Evolutionary conservation across 2,797 vertebrate species (phyloP), one percentile per base, ranked within the genome.

Genomic region (Pterois miles): DNA sequence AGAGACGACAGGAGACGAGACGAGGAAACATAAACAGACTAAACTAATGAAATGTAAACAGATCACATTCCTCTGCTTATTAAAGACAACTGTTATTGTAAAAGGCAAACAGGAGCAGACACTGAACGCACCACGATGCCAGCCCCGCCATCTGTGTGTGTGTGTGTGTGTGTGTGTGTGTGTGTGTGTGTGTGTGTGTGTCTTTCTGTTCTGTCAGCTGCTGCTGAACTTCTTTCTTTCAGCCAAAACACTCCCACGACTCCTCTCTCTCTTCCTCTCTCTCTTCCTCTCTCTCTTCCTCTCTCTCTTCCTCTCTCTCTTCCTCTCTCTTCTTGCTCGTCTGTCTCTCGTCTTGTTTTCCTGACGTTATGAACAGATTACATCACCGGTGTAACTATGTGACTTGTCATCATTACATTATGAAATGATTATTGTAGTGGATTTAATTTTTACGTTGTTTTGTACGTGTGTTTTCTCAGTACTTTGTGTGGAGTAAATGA

Each of bases 171-270:
- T 46, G 48, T 58, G 16, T 31, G 16, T 57, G 54, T 31, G 54
- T 53, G 8, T 63, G 18, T 43, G 60, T 43, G 60, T 43, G 67
- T 46, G 23, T 57, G 25, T 74, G 58, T 31, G 54, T 72, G 31
- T 64, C 31, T 77, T 65, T 70, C n/a, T 68, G 63, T 54, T 75
- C 71, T 65, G 36, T 84, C 76, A 82, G 84, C 86, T 80, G 76
- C 62, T 76, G 66, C 31, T 81, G 69, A 79, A 83, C 68, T 64
- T 38, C 0, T 2, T 2, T 63, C 46, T 70, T 43, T 48, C 63
- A 56, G 71, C 48, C 65, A 67, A 68, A 60, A 66, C 73, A 67
- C 71, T 76, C 74, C 62, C 60, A 66, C 54, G 65, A 33, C 53
- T 69, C 33, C 18, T 27, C 52, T 23, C 3, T 22, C 29, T 59